Base-by-base conservation (phyloP, 2,113 vertebrate species). In the Mobula hypostoma region DNA sequence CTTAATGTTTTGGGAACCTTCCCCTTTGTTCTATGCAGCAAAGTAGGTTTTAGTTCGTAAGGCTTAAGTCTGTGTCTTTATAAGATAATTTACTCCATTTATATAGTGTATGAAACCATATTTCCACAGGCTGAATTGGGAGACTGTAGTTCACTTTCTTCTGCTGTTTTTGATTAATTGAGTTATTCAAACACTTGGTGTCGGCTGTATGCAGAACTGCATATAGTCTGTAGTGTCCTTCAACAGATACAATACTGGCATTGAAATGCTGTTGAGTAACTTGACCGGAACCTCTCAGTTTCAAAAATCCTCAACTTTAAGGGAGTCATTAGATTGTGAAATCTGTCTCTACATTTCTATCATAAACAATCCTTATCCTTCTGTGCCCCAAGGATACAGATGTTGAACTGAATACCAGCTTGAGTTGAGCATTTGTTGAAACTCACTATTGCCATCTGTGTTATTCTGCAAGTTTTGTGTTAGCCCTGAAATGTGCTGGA, bases 371-470 rank as follows among this genome's bases (percentile, higher is more conserved):
- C 63, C 70, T 68, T 48, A 70, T 48, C 90, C 9, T 8, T 56
- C 32, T 72, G 7, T 40, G 90, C 36, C 72, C 17, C 40, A 12
- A 11, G 48, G 48, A 56, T 74, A 74, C 68, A 93, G 90, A 56
- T 93, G 90, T 93, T 56, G 68, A 74, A 93, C 74, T 93, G 66
- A 72, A 21, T 61, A 74, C 5, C 90, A 27, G 66, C 21, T 36
- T 74, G 68, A 36, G 63, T 48, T 74, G 90, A 93, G 21, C 90
- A 70, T 93, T 93, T 93, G 90, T 93, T 93, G 68, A 93, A 72
- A 93, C 8, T 48, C 90, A 74, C 48, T 74, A 93, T 93, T 93
- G 36, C 90, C 68, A 93, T 93, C 90, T 93, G 68, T 36, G 85
- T n/a, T 29, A 74, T 93, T 48, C 36, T 48, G 9, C 40, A 11